Base-by-base conservation (phyloP, 2,888 invertebrate genomes). In the Mactromeris polynyma region DNA sequence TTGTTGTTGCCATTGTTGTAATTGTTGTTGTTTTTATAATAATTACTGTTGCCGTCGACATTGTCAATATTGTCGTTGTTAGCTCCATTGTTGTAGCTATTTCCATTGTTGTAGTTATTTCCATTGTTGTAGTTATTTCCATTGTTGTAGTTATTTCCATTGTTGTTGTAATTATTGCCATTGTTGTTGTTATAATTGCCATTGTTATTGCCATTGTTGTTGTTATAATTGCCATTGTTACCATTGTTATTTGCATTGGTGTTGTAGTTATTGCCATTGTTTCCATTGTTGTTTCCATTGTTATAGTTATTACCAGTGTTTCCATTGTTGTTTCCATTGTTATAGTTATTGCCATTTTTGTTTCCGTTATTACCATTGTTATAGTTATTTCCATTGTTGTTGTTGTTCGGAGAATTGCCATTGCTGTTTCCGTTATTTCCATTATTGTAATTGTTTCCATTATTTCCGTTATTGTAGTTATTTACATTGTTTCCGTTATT, bases 261-360 rank as follows among this genome's bases (percentile, higher is more conserved):
- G 7, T 79, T 26, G 79, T 17, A 21, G 58, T 64, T 51, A 51
- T 51, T 51, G 19, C 36, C 36, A 36, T 77, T 36, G 36, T 36
- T 77, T 11, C 33, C 6, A 7, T 51, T 38, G 89, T 78, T 83
- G 87, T 87, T 54, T 46, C 14, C 14, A 81, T 40, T 83, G 79
- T 83, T 17, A 85, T 87, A n/a, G 84, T 81, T 11, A 40, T 86
- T 21, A 78, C 19, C 51, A 83, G 36, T 31, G 87, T 73, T 7
- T 31, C 6, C n/a, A 81, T n/a, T 46, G 86, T 86, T 26, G 77
- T 81, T 64, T 86, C 79, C 83, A 87, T 85, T 51, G 83, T n/a
- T 14, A 77, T 42, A 77, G 85, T 83, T 77, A 81, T 6, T 83
- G 64, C 21, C 80, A 80, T 46, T 81, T 83, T 83, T 78, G 86